phyloP scores from a whole-genome alignment of 2,797 vertebrate species.

The Brachymystax lenok region DNA sequence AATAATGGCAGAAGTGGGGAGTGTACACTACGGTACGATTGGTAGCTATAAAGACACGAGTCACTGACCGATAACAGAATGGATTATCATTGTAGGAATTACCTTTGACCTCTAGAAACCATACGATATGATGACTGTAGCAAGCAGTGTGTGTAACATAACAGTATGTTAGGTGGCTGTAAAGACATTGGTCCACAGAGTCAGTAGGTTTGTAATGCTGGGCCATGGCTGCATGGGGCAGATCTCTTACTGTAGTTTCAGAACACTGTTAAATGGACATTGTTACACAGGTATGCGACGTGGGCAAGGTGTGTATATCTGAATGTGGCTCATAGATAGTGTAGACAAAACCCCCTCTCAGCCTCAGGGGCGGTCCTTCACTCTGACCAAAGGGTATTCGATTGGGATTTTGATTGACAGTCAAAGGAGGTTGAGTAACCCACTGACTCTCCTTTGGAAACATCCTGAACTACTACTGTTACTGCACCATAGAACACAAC shows the following conservation, averaged over 20 bases:
- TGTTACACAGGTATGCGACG: no score
- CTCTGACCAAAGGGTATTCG: constrained; percentile 31
- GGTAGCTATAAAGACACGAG: neutral
- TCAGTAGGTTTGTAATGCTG: constrained; percentile 24
- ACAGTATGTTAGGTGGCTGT: no score
- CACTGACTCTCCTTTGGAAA: neutral
- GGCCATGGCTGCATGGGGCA: neutral
- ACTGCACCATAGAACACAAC: neutral
- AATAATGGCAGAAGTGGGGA: neutral
- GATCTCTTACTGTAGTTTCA: no score
- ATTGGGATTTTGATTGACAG: constrained; percentile 27
- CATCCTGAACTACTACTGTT: neutral
- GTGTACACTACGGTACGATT: neutral
- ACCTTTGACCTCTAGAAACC: neutral
- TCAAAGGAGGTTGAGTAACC: constrained; percentile 36
- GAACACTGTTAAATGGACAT: no score
- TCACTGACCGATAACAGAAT: neutral
- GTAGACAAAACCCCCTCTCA: no score
- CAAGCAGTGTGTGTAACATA: neutral
- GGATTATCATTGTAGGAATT: neutral
- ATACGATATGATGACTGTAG: neutral
- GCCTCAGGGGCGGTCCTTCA: no score
- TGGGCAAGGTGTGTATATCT: no score
- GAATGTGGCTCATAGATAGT: no score
- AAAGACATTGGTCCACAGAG: neutral